Conservation (phyloP, 2,797 vertebrate species). For the Phrynocephalus forsythii region DNA sequence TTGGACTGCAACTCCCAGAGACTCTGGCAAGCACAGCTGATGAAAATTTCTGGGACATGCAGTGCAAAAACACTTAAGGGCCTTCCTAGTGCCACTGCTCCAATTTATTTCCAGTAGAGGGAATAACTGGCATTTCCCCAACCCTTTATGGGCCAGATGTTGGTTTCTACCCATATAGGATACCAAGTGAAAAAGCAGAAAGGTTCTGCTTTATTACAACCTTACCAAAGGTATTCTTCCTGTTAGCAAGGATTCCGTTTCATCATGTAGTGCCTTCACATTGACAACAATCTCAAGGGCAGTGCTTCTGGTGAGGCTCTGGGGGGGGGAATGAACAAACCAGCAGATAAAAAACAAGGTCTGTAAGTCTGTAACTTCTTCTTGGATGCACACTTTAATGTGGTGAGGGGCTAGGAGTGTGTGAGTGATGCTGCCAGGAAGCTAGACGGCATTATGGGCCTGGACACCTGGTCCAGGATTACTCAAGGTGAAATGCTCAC, state of each 20-base stretch:
- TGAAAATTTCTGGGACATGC: too few species aligned
- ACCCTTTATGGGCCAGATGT: neutral
- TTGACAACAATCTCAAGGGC: conserved; percentile 95
- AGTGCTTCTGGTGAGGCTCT: conserved; percentile 94
- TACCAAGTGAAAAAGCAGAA: neutral
- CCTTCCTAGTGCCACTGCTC: too few species aligned
- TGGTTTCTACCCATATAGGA: neutral
- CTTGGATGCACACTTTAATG: too few species aligned
- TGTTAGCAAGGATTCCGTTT: conserved; percentile 93
- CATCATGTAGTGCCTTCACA: conserved; percentile 94
- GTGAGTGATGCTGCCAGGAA: too few species aligned
- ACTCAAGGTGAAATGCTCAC: too few species aligned
- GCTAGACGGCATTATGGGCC: too few species aligned
- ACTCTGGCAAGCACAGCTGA: too few species aligned
- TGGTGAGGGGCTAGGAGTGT: too few species aligned
- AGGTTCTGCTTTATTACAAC: neutral
- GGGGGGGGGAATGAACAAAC: conserved; percentile 48
- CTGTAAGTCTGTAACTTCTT: neutral
- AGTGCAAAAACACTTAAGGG: too few species aligned
- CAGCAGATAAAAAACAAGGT: neutral
- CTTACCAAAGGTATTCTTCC: conserved; percentile 95
- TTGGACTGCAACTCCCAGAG: too few species aligned
- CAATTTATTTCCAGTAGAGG: too few species aligned
- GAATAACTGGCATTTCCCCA: neutral
- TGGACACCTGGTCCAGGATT: too few species aligned